Evolutionary conservation across 2,888 invertebrate species (phyloP), one percentile per base, ranked within the genome.

Genomic region (Ditylenchus weischeri): DNA sequence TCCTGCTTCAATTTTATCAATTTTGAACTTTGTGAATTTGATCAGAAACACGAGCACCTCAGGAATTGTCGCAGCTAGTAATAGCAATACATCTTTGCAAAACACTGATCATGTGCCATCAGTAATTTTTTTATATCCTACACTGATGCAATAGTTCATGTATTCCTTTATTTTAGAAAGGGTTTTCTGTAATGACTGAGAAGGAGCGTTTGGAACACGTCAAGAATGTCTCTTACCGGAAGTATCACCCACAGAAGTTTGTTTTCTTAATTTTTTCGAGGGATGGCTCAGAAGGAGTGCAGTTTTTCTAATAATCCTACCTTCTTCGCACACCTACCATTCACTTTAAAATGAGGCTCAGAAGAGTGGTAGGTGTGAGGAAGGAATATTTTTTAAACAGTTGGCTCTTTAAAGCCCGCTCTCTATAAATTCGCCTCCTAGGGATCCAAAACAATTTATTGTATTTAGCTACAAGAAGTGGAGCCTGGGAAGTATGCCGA

Each of bases 181-280:
- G 73, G 8, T 81, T 77, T 63, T 76, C 93, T 86, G 91, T 92
- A 86, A 91, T 91, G 72, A 91, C 92, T 64, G 98, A 98, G 86
- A 92, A 93, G 83, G 95, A 98, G 83, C 95, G 95, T 86, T 93
- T 98, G 80, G 90, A 90, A 84, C 93, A 93, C 72, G 94, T 96
- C 92, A 94, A 95, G 89, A 89, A 90, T 73, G 94, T 95, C 84
- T 93, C 95, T 43, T 93, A 94, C 48, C 90, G 90, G 84, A 94
- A 94, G 84, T 98, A 95, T 87, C 93, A 94, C 85, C 92, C 93
- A 72, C 91, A 92, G 86, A 93, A 93, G 93, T 96, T 19, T 48
- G n/a, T 36, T 43, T 38, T 5, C 29, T 35, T 64, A 1, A 21
- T 15, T 19, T 65, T 43, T 43, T 43, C 1, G 3, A 43, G 29